These are phyloP conservation scores for Eupeodes corollae DNA, from an alignment of 1,140 invertebrate genomes.

Conservation along the genomic window DNA sequence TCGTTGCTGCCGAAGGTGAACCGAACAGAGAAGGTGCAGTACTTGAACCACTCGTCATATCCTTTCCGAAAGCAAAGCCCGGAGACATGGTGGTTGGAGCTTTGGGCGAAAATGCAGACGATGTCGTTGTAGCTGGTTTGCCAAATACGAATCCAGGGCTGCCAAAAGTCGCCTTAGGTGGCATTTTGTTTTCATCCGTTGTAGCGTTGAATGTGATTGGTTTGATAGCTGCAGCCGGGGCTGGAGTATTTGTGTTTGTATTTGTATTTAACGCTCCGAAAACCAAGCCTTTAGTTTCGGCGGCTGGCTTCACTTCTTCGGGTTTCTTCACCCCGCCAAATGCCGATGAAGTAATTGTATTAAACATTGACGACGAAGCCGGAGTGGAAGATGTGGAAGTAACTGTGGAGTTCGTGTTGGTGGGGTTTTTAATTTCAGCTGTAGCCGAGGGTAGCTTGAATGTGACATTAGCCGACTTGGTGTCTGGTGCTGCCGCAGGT, in stretches of 20 bases:
- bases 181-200: constrained; percentile 2
- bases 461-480: constrained; percentile 17
- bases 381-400: constrained; percentile 3
- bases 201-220: not conserved
- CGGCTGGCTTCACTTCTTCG: constrained; percentile 1
- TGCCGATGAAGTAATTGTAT: not conserved
- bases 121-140: constrained; percentile 1
- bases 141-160: constrained; percentile 1
- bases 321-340: not conserved
- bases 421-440: constrained; percentile 5
- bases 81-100: not conserved
- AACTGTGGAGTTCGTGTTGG: not conserved
- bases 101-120: not conserved
- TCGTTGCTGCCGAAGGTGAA: constrained; percentile 5
- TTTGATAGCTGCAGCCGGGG: not conserved
- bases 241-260: not conserved
- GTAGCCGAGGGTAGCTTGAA: constrained; percentile 32
- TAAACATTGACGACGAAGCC: constrained; percentile 17
- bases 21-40: constrained; percentile 6
- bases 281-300: not conserved
- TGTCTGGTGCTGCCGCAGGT: constrained; percentile 37
- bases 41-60: not conserved
- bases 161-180: constrained; percentile 10
- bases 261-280: constrained; percentile 3
- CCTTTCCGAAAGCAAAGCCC: not conserved